Evolutionary conservation across 2,797 vertebrate species (phyloP).

Genomic region (Pelochelys cantorii): DNA sequence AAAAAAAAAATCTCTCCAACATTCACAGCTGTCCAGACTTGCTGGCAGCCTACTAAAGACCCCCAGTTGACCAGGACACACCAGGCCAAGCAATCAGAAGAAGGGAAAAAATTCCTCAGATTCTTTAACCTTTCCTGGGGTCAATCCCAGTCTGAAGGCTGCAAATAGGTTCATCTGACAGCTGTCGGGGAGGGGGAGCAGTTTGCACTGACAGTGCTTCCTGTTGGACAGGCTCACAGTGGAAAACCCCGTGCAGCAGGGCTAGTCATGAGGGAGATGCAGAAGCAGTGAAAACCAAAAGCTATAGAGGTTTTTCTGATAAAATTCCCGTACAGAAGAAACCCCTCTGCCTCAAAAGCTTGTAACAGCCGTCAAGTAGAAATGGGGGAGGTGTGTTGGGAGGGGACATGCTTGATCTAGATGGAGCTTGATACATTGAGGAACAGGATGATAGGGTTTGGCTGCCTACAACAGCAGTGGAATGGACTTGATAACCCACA

Average conservation of each 20-base stretch:
- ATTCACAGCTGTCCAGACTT: not conserved
- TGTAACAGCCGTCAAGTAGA: no score
- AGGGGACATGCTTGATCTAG: no score
- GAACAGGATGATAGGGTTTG: no score
- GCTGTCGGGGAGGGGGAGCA: not conserved
- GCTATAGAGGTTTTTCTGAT: not conserved
- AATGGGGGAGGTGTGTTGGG: no score
- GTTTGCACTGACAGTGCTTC: not conserved
- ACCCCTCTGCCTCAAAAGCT: no score
- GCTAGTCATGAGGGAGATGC: not conserved
- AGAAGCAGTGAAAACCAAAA: not conserved
- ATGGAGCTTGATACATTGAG: no score
- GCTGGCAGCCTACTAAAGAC: slow-evolving; percentile 23
- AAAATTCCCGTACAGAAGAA: not conserved
- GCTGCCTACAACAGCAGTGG: no score
- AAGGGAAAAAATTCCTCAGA: slow-evolving; percentile 10
- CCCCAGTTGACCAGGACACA: slow-evolving; percentile 31
- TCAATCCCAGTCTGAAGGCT: not conserved
- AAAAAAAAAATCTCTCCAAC: slow-evolving; percentile 37
- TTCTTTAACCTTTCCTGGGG: not conserved
- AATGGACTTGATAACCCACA: no score
- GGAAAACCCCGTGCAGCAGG: not conserved
- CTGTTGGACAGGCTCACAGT: not conserved
- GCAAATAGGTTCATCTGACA: slow-evolving; percentile 32
- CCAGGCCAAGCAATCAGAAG: not conserved